Evolutionary conservation across 1,140 invertebrate species (phyloP), one percentile per base, ranked within the genome.

Genomic region (Dendrolimus punctatus): DNA sequence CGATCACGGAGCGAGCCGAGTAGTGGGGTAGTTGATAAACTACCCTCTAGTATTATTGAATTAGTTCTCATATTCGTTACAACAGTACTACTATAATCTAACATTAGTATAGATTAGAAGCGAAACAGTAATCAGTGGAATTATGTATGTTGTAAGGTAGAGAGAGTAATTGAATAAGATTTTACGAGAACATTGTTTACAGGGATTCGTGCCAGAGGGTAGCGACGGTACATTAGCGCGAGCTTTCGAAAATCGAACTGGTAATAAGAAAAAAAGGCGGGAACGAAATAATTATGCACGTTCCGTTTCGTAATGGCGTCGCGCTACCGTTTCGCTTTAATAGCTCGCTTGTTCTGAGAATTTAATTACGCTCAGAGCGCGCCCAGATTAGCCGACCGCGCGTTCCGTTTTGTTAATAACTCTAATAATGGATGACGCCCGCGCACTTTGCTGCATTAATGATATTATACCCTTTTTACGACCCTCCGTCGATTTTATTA

Each of bases 281-380:
- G 78, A 85, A 84, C 79, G 74, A 86, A 86, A 86, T 84, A 83
- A 86, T 86, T 86, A 86, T 84, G 70, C 78, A 84, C 80, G 80
- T 84, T 83, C 80, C 73, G 79, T 83, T 80, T 76, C 64, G 76
- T 82, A 82, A 83, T 84, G 80, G 73, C 69, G 75, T 76, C 72
- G 73, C 73, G 80, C 80, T 86, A 86, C 82, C 78, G 82, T 84
- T 84, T 76, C 73, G 72, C 63, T 81, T 81, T 82, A 81, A 82
- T 79, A 81, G 77, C 76, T 71, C 69, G 79, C 80, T 75, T 81
- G 79, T 85, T 84, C 80, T 76, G 68, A 70, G 82, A 83, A 84
- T 81, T 84, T 85, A 82, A 85, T 85, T 82, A 84, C 68, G 69
- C 68, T 58, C 71, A 60, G 62, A 68, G 73, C 62, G 66, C 54